These are phyloP conservation scores for Pseudoips prasinana DNA, from an alignment of 2,888 invertebrate species.

Conservation along the genomic window DNA sequence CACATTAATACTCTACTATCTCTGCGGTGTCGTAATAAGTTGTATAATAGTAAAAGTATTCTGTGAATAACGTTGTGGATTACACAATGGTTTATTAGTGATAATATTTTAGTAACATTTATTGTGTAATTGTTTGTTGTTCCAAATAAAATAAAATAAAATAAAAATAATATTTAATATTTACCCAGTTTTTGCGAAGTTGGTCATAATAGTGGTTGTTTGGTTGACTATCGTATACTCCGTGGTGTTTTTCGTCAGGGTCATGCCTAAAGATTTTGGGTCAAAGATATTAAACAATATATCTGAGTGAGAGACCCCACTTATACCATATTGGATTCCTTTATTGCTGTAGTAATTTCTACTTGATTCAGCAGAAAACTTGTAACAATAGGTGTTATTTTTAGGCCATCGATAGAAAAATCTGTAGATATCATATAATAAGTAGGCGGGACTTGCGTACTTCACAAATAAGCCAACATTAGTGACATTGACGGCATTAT, in stretches of 20 bases:
- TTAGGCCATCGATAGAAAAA: slow-evolving; percentile 4
- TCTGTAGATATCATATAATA: slow-evolving; percentile 6
- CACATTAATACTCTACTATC: no score
- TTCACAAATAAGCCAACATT: slow-evolving; percentile 6
- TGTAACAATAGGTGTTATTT: neutral
- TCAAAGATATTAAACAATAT: neutral
- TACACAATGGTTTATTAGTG: no score
- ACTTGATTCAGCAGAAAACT: neutral
- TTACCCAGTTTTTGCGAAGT: neutral
- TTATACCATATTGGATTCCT: neutral
- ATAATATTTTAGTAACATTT: no score
- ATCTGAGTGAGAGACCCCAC: neutral
- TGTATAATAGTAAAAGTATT: no score
- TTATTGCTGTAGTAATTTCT: neutral
- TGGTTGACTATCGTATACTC: neutral
- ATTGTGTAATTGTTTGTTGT: no score
- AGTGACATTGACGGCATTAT: slow-evolving; percentile 1
- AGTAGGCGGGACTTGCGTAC: slow-evolving; percentile 1
- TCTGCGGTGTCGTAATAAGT: no score
- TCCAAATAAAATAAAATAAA: no score
- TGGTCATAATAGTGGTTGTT: neutral
- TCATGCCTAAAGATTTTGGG: neutral
- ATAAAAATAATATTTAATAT: no score
- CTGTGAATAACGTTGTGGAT: no score
- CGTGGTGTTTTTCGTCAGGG: neutral